These are phyloP conservation scores for Rambutsinella grinnellia DNA, from an alignment of 2,888 invertebrate species.

Conservation along the genomic window DNA sequence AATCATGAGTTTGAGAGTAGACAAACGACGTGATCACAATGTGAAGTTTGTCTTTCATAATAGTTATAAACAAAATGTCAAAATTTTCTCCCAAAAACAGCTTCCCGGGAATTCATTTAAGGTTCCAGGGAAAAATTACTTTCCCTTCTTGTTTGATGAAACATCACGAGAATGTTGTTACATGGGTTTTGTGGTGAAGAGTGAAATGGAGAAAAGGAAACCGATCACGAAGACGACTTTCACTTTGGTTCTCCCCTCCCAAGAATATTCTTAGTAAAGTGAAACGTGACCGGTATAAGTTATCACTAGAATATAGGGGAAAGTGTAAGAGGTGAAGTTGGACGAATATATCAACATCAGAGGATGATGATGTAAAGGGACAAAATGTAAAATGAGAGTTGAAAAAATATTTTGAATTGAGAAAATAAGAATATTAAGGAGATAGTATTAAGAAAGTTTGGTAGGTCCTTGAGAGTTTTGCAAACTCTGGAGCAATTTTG, in stretches of 20 bases:
- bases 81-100: neutral
- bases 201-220: slow-evolving; percentile 15
- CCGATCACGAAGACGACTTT: slow-evolving; percentile 40
- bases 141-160: slow-evolving; percentile 14
- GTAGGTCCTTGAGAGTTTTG: too few species aligned
- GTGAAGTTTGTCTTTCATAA: neutral
- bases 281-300: slow-evolving; percentile 39
- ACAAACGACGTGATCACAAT: neutral
- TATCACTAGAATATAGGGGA: slow-evolving; percentile 10
- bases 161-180: slow-evolving; percentile 6
- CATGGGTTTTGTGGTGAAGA: slow-evolving; percentile 1
- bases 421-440: slow-evolving; percentile 4
- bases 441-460: neutral
- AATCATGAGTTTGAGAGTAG: too few species aligned
- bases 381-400: neutral
- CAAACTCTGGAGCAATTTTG: too few species aligned
- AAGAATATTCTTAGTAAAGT: slow-evolving; percentile 19
- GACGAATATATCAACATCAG: slow-evolving; percentile 20
- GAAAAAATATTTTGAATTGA: slow-evolving; percentile 22
- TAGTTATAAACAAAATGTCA: slow-evolving; percentile 25
- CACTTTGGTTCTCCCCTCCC: slow-evolving; percentile 19
- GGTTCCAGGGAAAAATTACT: slow-evolving; percentile 5
- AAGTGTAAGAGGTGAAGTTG: slow-evolving; percentile 16
- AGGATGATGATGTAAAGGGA: neutral
- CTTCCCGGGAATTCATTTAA: slow-evolving; percentile 18